These are phyloP conservation scores for Aspidapion aeneum DNA, from an alignment of 2,888 invertebrate species.

Conservation along the genomic window DNA sequence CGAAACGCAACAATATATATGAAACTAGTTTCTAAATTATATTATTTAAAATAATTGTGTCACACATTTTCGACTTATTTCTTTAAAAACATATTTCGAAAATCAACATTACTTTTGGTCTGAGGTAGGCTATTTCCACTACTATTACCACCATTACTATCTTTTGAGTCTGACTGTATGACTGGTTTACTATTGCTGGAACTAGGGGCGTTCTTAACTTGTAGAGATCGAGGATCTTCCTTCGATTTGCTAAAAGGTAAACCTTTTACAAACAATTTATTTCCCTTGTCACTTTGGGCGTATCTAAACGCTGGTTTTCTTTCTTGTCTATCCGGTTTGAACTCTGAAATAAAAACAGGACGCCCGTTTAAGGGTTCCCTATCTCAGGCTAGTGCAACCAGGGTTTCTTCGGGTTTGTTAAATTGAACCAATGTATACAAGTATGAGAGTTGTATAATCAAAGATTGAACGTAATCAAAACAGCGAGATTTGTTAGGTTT, in stretches of 20 bases:
- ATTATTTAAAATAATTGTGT: too few species aligned
- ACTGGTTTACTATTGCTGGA: too few species aligned
- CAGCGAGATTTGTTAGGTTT: too few species aligned
- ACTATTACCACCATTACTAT: constrained; percentile 23
- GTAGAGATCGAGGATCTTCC: constrained; percentile 1
- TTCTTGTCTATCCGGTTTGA: constrained; percentile 58
- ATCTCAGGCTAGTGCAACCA: constrained; percentile 73
- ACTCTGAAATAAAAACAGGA: constrained; percentile 80
- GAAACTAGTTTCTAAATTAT: too few species aligned
- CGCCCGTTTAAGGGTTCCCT: constrained; percentile 70
- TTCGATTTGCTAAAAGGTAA: constrained; percentile 68
- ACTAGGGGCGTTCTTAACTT: too few species aligned
- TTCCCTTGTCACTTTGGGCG: constrained; percentile 70
- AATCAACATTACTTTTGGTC: constrained; percentile 52
- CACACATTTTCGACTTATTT: constrained; percentile 22
- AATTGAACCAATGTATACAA: too few species aligned
- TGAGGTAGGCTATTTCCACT: constrained; percentile 12
- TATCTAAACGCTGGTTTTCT: constrained; percentile 65
- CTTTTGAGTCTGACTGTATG: constrained; percentile 11
- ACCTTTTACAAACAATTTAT: constrained; percentile 87
- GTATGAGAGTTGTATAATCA: too few species aligned
- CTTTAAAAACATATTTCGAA: constrained; percentile 52
- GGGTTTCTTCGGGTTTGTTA: constrained; percentile 58
- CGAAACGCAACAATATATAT: too few species aligned
- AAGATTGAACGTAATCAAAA: too few species aligned